phyloP scores from a whole-genome alignment of 2,797 vertebrate species.

The Todus mexicanus region DNA sequence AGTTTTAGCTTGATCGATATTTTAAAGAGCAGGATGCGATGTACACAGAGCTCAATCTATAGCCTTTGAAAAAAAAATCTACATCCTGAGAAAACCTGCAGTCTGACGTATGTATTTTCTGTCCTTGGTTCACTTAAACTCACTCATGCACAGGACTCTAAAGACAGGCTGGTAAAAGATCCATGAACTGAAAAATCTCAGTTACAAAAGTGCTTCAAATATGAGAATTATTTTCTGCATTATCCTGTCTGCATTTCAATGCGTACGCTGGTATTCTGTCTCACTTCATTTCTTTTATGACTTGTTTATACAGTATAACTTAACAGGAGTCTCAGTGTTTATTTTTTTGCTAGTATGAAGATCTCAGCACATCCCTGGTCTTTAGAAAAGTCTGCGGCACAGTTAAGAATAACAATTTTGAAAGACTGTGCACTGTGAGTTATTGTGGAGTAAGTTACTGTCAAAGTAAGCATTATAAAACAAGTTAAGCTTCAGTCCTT shows the following conservation, averaged over 20 bases:
- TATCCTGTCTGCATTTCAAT: neutral
- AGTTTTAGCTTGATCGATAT: neutral
- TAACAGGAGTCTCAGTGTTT: neutral
- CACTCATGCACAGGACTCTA: neutral
- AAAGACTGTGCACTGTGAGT: neutral
- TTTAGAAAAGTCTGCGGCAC: neutral
- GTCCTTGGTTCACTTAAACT: neutral
- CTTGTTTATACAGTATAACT: neutral
- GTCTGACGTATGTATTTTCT: neutral
- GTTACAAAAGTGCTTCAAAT: neutral
- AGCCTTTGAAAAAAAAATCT: neutral
- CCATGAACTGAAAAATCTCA: neutral
- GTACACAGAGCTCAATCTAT: neutral
- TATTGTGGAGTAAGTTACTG: neutral
- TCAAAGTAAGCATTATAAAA: slow-evolving; percentile 10
- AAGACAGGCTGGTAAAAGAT: neutral
- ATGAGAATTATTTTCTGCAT: neutral
- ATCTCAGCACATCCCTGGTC: neutral
- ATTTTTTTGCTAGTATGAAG: neutral
- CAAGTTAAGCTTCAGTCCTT: neutral
- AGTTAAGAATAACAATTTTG: neutral
- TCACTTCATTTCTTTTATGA: slow-evolving; percentile 26
- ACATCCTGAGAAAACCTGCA: neutral
- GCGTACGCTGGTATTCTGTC: neutral
- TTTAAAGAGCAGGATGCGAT: neutral